Evolutionary conservation across 1,140 invertebrate genomes (phyloP).

Genomic region (Leptopilina boulardi): DNA sequence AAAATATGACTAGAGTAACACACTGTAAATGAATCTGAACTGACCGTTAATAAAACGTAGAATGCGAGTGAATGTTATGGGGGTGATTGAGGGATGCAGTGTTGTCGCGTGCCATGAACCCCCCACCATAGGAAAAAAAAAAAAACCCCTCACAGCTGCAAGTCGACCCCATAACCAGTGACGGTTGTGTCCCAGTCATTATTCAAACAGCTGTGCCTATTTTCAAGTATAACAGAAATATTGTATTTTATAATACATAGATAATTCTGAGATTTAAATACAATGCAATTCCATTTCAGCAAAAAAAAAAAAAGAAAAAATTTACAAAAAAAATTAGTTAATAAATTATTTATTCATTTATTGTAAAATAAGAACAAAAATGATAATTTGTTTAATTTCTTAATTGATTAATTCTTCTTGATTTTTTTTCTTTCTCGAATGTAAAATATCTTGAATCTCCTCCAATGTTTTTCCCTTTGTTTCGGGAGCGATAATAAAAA

Average conservation of each 20-base stretch:
- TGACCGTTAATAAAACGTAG: constrained; percentile 51
- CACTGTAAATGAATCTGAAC: constrained; percentile 33
- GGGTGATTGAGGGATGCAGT: constrained; percentile 40
- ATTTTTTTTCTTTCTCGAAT: not conserved
- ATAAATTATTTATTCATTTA: too few relatives aligned
- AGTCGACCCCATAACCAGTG: constrained; percentile 45
- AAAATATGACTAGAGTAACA: constrained; percentile 38
- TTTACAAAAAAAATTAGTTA: too few relatives aligned
- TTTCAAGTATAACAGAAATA: not conserved
- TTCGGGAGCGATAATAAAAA: not conserved
- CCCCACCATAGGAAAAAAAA: constrained; percentile 55
- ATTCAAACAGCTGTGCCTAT: not conserved
- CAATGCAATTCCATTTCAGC: too few relatives aligned
- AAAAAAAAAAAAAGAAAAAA: too few relatives aligned
- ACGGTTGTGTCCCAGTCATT: constrained; percentile 40
- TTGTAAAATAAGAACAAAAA: too few relatives aligned
- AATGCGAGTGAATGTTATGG: constrained; percentile 50
- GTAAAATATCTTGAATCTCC: constrained; percentile 6
- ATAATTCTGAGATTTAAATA: not conserved
- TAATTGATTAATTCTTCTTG: not conserved
- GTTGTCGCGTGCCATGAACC: constrained; percentile 58
- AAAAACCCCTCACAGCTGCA: constrained; percentile 57
- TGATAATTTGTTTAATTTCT: too few relatives aligned
- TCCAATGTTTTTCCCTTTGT: constrained; percentile 9
- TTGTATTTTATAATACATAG: not conserved